Percentiles rank a stretch among this genome's conserved stretches.
phyloP scores from a whole-genome alignment of 2,888 invertebrate species.

The Bombylius discolor region DNA sequence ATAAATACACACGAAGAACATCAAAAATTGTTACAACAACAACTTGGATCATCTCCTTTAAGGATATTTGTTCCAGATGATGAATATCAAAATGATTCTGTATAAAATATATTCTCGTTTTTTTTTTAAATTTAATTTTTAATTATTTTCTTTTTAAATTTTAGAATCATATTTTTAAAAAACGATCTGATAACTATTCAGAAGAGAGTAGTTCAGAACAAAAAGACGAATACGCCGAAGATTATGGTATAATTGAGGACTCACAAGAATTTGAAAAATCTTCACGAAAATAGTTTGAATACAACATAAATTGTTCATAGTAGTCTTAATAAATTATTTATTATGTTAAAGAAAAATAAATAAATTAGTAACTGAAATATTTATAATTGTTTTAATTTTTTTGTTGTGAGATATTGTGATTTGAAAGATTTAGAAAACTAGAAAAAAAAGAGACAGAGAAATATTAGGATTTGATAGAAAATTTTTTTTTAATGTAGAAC shows the following conservation, averaged over 20 bases:
- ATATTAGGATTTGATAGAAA: too few species aligned
- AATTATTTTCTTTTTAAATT: neutral
- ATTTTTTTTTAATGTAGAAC: too few species aligned
- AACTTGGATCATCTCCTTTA: slow-evolving; percentile 32
- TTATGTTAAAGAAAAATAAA: too few species aligned
- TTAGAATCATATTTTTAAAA: slow-evolving; percentile 26
- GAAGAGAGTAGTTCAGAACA: slow-evolving; percentile 8
- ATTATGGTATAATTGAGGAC: neutral
- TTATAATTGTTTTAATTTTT: too few species aligned
- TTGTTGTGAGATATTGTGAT: too few species aligned
- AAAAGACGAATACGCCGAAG: neutral
- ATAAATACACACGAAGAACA: slow-evolving; percentile 29
- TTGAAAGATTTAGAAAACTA: too few species aligned
- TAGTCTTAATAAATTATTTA: too few species aligned
- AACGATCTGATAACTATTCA: slow-evolving; percentile 20
- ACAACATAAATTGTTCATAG: too few species aligned
- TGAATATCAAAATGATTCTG: slow-evolving; percentile 19
- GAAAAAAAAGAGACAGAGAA: too few species aligned
- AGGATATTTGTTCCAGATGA: slow-evolving; percentile 41
- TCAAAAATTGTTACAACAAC: slow-evolving; percentile 28
- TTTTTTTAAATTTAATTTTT: neutral
- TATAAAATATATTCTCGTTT: neutral
- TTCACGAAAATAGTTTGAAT: too few species aligned
- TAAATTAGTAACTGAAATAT: too few species aligned
- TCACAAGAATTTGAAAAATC: neutral